phyloP scores from a whole-genome alignment of 1,140 invertebrate genomes.

The Anthonomus grandis region DNA sequence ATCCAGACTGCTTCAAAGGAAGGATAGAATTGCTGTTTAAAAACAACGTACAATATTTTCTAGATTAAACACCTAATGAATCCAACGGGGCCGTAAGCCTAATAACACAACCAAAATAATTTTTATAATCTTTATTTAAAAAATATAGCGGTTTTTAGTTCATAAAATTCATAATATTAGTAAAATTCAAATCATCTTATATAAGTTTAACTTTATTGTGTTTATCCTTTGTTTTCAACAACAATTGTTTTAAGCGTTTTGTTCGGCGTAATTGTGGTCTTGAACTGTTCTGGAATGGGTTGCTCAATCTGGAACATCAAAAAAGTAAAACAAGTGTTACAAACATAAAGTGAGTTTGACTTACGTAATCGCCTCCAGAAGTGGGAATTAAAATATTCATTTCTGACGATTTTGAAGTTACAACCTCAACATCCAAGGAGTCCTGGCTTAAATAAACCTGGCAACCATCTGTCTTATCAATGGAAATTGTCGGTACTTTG shows the following conservation, averaged over 20 bases:
- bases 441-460: slow-evolving; percentile 93
- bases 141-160: too few relatives aligned
- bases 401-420: slow-evolving; percentile 95
- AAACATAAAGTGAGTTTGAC: not conserved
- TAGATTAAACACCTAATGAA: too few relatives aligned
- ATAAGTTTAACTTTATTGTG: slow-evolving; percentile 1
- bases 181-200: too few relatives aligned
- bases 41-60: too few relatives aligned
- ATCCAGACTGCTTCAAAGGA: too few relatives aligned
- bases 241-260: slow-evolving; percentile 68
- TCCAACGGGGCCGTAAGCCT: too few relatives aligned
- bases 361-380: slow-evolving; percentile 79
- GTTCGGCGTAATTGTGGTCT: slow-evolving; percentile 71
- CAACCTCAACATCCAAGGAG: slow-evolving; percentile 85
- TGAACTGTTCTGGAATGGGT: slow-evolving; percentile 95
- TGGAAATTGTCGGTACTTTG: slow-evolving; percentile 89
- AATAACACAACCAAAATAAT: too few relatives aligned
- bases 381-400: slow-evolving; percentile 96
- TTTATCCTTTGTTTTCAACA: slow-evolving; percentile 67
- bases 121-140: too few relatives aligned
- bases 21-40: too few relatives aligned
- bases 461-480: slow-evolving; percentile 98
- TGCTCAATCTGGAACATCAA: slow-evolving; percentile 60
- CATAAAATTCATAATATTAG: too few relatives aligned
- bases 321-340: not conserved